Percentiles rank a stretch among this genome's conserved stretches.
Evolutionary conservation across 2,797 vertebrate species (phyloP).

Genomic region (Aplochiton taeniatus): DNA sequence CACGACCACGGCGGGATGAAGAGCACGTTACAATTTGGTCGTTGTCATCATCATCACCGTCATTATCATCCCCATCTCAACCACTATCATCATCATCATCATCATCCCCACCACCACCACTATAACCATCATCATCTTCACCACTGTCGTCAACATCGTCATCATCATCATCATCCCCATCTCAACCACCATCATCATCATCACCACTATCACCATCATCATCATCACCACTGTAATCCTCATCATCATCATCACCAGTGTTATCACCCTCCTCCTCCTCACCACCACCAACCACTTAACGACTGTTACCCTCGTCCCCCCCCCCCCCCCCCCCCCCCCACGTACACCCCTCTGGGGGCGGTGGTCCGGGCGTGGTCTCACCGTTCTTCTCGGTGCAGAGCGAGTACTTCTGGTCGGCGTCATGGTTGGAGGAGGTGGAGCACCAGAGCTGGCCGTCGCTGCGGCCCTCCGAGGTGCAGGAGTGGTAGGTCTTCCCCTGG

Average conservation of each 20-base stretch:
- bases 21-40: too few relatives aligned
- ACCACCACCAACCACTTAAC: too few relatives aligned
- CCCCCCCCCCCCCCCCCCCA: not conserved
- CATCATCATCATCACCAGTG: too few relatives aligned
- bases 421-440: slow-evolving; percentile 91
- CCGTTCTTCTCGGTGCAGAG: slow-evolving; percentile 92
- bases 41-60: not conserved
- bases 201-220: not conserved
- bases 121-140: not conserved
- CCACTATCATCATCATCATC: not conserved
- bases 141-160: not conserved
- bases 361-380: slow-evolving; percentile 58
- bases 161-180: not conserved
- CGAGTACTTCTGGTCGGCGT: slow-evolving; percentile 88
- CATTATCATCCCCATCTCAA: not conserved
- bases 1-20: too few relatives aligned
- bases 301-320: too few relatives aligned
- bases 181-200: not conserved
- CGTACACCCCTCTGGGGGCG: not conserved
- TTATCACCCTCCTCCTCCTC: too few relatives aligned
- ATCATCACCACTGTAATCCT: not conserved
- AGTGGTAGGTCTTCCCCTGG: slow-evolving; percentile 90
- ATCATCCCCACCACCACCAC: not conserved
- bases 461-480: slow-evolving; percentile 90
- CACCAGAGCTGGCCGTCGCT: slow-evolving; percentile 94